Percentiles rank a stretch among this genome's conserved stretches.
Evolutionary conservation across 2,888 invertebrate species (phyloP).

Genomic region (Drosophila engyochracea): DNA sequence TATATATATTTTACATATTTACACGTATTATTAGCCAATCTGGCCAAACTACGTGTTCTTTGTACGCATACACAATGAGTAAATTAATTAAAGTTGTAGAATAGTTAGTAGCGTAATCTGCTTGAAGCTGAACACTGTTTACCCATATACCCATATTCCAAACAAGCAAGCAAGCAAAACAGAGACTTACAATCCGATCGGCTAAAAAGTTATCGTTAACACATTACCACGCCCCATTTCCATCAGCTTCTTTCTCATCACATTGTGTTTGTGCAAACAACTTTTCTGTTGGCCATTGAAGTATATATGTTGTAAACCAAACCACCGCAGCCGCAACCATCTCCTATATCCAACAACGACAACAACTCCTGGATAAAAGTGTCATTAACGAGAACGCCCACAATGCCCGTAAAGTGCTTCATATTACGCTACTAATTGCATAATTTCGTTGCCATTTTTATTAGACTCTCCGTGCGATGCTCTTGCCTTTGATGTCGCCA

Average conservation of each 20-base stretch:
- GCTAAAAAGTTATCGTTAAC: conserved; percentile 38
- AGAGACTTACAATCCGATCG: conserved; percentile 30
- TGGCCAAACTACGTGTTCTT: not conserved
- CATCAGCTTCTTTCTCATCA: conserved; percentile 24
- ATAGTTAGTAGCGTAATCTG: conserved; percentile 2
- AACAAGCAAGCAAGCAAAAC: conserved; percentile 1
- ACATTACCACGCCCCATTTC: conserved; percentile 38
- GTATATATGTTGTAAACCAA: conserved; percentile 12
- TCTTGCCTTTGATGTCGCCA: conserved; percentile 68
- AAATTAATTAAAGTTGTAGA: conserved; percentile 2
- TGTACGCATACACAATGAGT: conserved; percentile 13
- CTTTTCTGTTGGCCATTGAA: conserved; percentile 49
- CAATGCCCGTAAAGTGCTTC: conserved; percentile 79
- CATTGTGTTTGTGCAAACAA: conserved; percentile 21
- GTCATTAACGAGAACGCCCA: conserved; percentile 75
- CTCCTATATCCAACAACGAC: conserved; percentile 6
- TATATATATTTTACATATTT: conserved; percentile 3
- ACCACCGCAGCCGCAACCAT: not conserved
- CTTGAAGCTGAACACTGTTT: conserved; percentile 1
- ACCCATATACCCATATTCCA: conserved; percentile 4
- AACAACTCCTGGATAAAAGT: conserved; percentile 33
- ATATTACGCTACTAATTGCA: conserved; percentile 80
- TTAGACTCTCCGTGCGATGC: conserved; percentile 59
- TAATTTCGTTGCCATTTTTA: conserved; percentile 79
- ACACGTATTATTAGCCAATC: not conserved